A percentile compares a stretch with the other conserved stretches of the same genome.
Conservation (phyloP, 2,888 invertebrate genomes). For the Drosophila barbarae region DNA sequence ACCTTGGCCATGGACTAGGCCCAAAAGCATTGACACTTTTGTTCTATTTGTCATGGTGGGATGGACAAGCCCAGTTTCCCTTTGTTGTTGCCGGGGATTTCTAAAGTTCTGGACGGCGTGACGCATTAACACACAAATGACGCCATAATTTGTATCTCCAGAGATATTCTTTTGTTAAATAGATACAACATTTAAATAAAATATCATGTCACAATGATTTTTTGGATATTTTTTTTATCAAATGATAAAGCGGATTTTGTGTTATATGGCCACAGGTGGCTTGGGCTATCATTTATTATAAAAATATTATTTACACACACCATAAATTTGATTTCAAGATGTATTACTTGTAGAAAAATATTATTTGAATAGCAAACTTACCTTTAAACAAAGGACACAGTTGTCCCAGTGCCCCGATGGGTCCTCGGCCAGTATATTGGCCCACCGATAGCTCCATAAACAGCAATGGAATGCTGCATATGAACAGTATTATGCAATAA, state of each 20-base stretch:
- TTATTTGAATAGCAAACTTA: conserved; percentile 76
- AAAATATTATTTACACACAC: neutral
- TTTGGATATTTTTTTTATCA: neutral
- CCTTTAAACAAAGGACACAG: conserved; percentile 96
- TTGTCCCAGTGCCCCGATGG: conserved; percentile 94
- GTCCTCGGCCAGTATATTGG: conserved; percentile 94
- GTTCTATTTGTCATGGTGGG: conserved; percentile 53
- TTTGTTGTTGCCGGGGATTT: conserved; percentile 31
- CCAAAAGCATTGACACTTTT: conserved; percentile 24
- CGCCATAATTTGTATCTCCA: conserved; percentile 42
- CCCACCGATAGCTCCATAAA: conserved; percentile 97
- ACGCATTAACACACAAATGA: conserved; percentile 53
- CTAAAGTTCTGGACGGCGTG: conserved; percentile 32
- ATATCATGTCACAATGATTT: neutral
- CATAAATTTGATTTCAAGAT: neutral
- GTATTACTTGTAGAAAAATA: neutral
- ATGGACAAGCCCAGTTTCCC: conserved; percentile 26
- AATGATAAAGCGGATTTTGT: neutral
- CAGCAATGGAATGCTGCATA: conserved; percentile 94
- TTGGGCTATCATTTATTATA: neutral
- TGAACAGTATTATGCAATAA: conserved; percentile 93
- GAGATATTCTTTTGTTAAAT: conserved; percentile 4
- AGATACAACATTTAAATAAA: neutral
- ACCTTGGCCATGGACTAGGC: conserved; percentile 63
- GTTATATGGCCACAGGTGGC: neutral